Evolutionary conservation across 2,797 vertebrate species (phyloP).

Genomic region (Aphelocoma californica): DNA sequence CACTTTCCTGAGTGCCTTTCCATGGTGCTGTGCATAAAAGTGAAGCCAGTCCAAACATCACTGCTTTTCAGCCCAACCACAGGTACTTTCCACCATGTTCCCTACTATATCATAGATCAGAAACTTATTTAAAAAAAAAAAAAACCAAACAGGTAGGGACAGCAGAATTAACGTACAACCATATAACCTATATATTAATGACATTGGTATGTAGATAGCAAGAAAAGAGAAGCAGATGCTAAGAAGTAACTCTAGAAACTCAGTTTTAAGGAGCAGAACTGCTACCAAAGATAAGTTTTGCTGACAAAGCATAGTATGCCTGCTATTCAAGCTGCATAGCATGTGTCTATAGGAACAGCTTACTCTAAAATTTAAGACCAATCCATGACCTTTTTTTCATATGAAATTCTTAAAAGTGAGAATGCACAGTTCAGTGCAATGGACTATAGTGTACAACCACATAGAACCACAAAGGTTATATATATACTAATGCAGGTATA

Average conservation of each 20-base stretch:
- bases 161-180: neutral
- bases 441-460: neutral
- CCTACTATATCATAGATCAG: neutral
- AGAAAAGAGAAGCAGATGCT: neutral
- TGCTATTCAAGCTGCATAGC: neutral
- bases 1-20: neutral
- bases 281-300: neutral
- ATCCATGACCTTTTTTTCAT: neutral
- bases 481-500: slow-evolving; percentile 4
- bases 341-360: neutral
- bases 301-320: neutral
- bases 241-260: neutral
- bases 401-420: neutral
- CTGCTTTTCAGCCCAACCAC: neutral
- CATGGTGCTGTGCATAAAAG: neutral
- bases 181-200: neutral
- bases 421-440: neutral
- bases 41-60: neutral
- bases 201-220: neutral
- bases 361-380: neutral
- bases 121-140: neutral
- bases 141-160: neutral
- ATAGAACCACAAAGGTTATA: neutral
- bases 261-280: neutral
- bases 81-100: neutral